Evolutionary conservation across 1,140 invertebrate genomes (phyloP).

Genomic region (Piezodorus guildinii): DNA sequence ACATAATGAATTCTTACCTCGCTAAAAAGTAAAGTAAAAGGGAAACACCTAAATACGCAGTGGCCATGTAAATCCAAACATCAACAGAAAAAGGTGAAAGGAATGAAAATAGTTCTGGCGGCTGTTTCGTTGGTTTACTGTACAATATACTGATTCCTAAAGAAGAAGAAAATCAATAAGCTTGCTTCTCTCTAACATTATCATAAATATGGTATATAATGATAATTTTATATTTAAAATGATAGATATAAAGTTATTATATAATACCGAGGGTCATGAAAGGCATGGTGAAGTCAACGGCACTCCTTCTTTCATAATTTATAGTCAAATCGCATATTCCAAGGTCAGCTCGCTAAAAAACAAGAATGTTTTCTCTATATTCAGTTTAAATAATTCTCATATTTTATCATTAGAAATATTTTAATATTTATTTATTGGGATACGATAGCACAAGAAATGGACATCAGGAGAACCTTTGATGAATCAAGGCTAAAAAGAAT

Average conservation of each 20-base stretch:
- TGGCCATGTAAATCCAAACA: conserved; percentile 87
- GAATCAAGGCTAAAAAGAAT: no score
- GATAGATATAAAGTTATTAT: background rate
- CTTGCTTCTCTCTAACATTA: background rate
- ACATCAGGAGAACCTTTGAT: no score
- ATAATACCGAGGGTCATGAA: conserved; percentile 71
- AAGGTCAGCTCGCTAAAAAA: conserved; percentile 73
- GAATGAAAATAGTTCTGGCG: conserved; percentile 71
- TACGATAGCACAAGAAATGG: no score
- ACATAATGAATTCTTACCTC: no score
- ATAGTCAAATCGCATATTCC: conserved; percentile 88
- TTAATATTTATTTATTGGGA: background rate
- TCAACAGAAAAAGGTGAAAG: conserved; percentile 74
- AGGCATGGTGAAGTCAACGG: conserved; percentile 80
- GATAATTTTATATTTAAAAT: background rate
- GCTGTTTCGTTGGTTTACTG: conserved; percentile 53
- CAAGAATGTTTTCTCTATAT: conserved; percentile 6
- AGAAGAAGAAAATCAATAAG: conserved; percentile 26
- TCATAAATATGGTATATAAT: no score
- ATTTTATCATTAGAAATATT: background rate
- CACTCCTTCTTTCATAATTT: conserved; percentile 67
- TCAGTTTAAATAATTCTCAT: background rate
- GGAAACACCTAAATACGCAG: conserved; percentile 76
- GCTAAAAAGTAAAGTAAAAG: conserved; percentile 68
- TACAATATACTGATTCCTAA: conserved; percentile 67